Percentiles rank a stretch among this genome's conserved stretches.
phyloP scores from a whole-genome alignment of 2,797 vertebrate species.

The Nannoperca obscura region DNA sequence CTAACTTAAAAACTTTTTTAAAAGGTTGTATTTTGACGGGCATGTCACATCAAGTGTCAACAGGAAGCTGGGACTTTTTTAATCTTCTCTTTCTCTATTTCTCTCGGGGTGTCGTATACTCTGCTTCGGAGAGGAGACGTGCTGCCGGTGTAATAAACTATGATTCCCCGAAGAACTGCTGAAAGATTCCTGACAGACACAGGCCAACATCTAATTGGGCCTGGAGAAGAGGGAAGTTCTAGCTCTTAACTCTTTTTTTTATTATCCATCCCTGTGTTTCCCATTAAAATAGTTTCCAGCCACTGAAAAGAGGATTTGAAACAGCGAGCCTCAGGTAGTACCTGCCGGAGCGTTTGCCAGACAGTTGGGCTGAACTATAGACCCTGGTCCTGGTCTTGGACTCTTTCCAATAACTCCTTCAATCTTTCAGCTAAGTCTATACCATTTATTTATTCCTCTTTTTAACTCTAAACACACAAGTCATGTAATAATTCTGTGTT shows the following conservation, averaged over 20 bases:
- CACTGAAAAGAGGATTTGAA: slow-evolving; percentile 72
- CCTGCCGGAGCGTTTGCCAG: slow-evolving; percentile 71
- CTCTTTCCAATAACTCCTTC: slow-evolving; percentile 50
- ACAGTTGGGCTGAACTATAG: slow-evolving; percentile 65
- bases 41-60: slow-evolving; percentile 48
- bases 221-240: slow-evolving; percentile 65
- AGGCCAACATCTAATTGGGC: slow-evolving; percentile 74
- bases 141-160: slow-evolving; percentile 60
- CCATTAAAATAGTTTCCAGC: slow-evolving; percentile 85
- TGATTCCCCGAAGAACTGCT: slow-evolving; percentile 57
- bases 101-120: slow-evolving; percentile 17
- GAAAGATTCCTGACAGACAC: slow-evolving; percentile 72
- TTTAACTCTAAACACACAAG: slow-evolving; percentile 36
- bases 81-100: slow-evolving; percentile 20
- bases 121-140: slow-evolving; percentile 32
- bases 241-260: slow-evolving; percentile 62
- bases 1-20: slow-evolving; percentile 52
- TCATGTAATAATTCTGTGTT: slow-evolving; percentile 20
- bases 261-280: slow-evolving; percentile 78
- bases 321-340: slow-evolving; percentile 76
- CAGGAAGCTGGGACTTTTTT: slow-evolving; percentile 12
- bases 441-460: slow-evolving; percentile 21
- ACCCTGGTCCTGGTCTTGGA: slow-evolving; percentile 49
- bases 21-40: slow-evolving; percentile 46
- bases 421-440: slow-evolving; percentile 23